These are phyloP conservation scores for Oryzias melastigma DNA, from an alignment of 2,113 vertebrate genomes.

Conservation along the genomic window DNA sequence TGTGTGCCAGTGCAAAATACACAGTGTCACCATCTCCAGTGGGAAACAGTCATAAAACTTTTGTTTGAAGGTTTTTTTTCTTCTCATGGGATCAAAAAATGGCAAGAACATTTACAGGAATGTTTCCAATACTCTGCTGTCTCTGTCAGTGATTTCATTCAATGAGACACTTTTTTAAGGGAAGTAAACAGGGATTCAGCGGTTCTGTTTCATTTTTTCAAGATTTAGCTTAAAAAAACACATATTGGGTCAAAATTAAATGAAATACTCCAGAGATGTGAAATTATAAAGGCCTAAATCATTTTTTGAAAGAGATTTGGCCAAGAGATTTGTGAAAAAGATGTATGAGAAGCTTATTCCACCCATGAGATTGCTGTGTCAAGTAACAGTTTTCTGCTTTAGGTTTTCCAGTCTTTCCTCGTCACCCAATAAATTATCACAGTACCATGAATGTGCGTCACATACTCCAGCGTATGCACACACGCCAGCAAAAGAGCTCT, in stretches of 20 bases:
- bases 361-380: conserved; percentile 67
- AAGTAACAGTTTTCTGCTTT: conserved; percentile 74
- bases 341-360: conserved; percentile 71
- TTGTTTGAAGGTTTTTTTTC: conserved; percentile 17
- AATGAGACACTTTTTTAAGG: neutral
- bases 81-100: conserved; percentile 31
- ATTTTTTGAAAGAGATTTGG: conserved; percentile 43
- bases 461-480: conserved; percentile 51
- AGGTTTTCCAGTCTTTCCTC: conserved; percentile 62
- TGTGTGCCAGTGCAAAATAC: conserved; percentile 46
- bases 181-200: too few relatives aligned
- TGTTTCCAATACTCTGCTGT: conserved; percentile 25
- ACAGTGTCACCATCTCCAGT: conserved; percentile 37
- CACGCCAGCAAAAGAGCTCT: conserved; percentile 34
- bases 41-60: conserved; percentile 46
- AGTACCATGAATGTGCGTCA: conserved; percentile 71
- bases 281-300: conserved; percentile 7
- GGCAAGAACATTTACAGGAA: conserved; percentile 52
- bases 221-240: too few relatives aligned
- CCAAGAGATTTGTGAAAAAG: conserved; percentile 57
- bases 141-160: neutral
- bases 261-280: conserved; percentile 53
- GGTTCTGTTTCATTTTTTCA: too few relatives aligned
- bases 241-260: too few relatives aligned
- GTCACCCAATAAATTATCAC: conserved; percentile 88